Evolutionary conservation across 1,140 invertebrate species (phyloP), one percentile per base, ranked within the genome.

Genomic region (Cheumatopsyche charites): DNA sequence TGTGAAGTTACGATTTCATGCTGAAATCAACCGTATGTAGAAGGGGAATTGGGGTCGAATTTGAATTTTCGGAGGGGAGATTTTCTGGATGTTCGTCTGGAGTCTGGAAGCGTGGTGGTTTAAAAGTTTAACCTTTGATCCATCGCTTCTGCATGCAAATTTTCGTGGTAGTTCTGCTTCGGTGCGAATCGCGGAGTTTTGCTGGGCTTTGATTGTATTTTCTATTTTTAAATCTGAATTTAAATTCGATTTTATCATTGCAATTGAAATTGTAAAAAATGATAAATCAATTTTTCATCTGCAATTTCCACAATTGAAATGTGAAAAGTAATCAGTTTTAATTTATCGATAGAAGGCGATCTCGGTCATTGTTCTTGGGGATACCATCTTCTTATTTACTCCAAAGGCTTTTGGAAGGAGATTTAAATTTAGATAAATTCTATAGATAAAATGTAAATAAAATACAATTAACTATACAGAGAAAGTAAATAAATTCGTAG

Each of bases 81-180:
- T 4, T 4, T 36, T 36, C 29, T 3, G 9, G 9, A 36, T 9
- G 29, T 3, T 36, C 29, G 29, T 36, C 29, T 36, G 23, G 21
- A 26, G 29, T 36, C 29, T 36, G 23, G 21, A 26, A 58, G 23
- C 36, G 58, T 62, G 15, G 55, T 17, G 41, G 41, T 36, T 62
- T 61, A 45, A 62, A 70, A 70, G 25, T 72, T 72, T 72, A 72
- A 72, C 73, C 73, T 75, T 75, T 75, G 73, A 72, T 75, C 73
- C 55, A 67, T 75, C 73, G 73, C 73, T 75, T 72, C 73, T 72
- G 73, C 73, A 75, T 75, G 71, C 70, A 75, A 70, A 75, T 75
- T 75, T 62, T 66, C 69, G 17, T 62, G 67, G 73, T 71, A 74
- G 73, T 74, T 71, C 36, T 41, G 25, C 55, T 11, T 17, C 25